Evolutionary conservation across 2,888 invertebrate genomes (phyloP).

Genomic region (Lasioglossum lativentre): DNA sequence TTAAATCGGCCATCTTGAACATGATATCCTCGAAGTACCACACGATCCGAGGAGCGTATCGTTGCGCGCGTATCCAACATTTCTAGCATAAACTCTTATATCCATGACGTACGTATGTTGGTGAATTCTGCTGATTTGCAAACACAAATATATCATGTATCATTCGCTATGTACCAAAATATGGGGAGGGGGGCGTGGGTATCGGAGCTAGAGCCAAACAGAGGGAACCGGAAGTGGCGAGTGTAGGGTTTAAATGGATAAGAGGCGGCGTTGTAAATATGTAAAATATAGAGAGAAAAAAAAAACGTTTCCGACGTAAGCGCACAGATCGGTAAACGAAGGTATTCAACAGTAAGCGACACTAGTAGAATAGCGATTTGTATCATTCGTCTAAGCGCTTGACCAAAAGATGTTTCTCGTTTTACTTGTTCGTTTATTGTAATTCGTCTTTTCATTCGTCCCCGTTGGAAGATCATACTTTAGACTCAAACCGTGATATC

Average conservation of each 20-base stretch:
- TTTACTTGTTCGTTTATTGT: constrained; percentile 30
- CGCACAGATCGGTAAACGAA: constrained; percentile 73
- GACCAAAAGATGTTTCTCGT: constrained; percentile 69
- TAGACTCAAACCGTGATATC: constrained; percentile 34
- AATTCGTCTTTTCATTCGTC: constrained; percentile 26
- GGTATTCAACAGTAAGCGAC: constrained; percentile 55
- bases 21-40: constrained; percentile 4
- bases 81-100: constrained; percentile 19
- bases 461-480: constrained; percentile 23
- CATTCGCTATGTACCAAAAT: constrained; percentile 28
- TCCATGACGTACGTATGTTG: constrained; percentile 19
- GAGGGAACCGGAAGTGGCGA: not conserved
- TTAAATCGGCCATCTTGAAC: constrained; percentile 15
- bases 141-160: constrained; percentile 17
- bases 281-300: constrained; percentile 46
- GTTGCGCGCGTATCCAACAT: constrained; percentile 15
- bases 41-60: constrained; percentile 14
- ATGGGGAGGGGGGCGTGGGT: not conserved
- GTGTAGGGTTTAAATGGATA: not conserved
- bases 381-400: constrained; percentile 72
- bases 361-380: constrained; percentile 65
- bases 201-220: not conserved
- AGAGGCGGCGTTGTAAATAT: constrained; percentile 71
- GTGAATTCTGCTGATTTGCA: constrained; percentile 37
- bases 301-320: constrained; percentile 73